Evolutionary conservation across 2,113 vertebrate species (phyloP), one percentile per base, ranked within the genome.

Genomic region (Catagonus wagneri): DNA sequence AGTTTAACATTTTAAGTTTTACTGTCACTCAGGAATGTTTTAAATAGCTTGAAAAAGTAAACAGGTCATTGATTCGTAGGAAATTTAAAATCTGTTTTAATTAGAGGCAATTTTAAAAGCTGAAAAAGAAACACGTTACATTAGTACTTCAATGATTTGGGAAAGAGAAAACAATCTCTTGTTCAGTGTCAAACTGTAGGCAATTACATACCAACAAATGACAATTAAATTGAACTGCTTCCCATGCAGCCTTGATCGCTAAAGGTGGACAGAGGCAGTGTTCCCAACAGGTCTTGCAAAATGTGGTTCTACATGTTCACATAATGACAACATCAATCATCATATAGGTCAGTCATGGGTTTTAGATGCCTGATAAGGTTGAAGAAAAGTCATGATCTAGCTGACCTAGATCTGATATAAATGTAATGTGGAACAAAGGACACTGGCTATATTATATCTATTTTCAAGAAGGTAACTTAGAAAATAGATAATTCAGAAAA

Each of bases 1-100:
- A 50, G 11, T 36, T 34, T 68, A 68, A 58, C 20, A 74, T 83
- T 50, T 80, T n/a, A 71, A 94, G n/a, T 36, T 90, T 87, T 34
- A 50, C 74, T 58, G 5, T 68, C 56, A 15, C 56, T 95, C 34
- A 80, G 65, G 61, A 72, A 39, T 58, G 7, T 56, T 91, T 95
- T 80, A 80, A 71, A 72, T 39, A 4, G 12, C 29, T 84, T 92
- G 27, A 74, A 92, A 74, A 87, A 56, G 11, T 74, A 81, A 54
- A 27, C 65, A 23, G 22, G 44, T 8, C 17, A 80, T 44, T 61
- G 56, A 68, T 75, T 52, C 50, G 68, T 76, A 75, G 75, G 75
- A 76, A 94, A 90, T 94, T 90, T 12, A 68, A 68, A 76, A 83
- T 84, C 10, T 50, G 25, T 89, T 95, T 81, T 87, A 92, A 80